A percentile compares a stretch with the other conserved stretches of the same genome.
Evolutionary conservation across 2,888 invertebrate genomes (phyloP).

Genomic region (Cephus sareptanus): DNA sequence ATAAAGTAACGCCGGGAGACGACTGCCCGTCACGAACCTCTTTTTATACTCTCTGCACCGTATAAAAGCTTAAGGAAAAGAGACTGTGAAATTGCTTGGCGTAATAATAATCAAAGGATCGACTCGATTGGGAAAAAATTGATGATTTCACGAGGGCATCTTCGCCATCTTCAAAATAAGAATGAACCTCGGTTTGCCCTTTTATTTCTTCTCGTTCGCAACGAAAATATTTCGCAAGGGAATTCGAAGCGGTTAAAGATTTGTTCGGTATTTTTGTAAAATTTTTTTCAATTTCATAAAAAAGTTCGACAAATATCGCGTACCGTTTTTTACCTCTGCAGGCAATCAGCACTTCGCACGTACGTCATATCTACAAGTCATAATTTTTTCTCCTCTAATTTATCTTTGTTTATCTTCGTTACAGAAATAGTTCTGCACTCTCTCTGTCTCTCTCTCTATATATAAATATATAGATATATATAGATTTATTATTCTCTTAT

Average conservation of each 20-base stretch:
- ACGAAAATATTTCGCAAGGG: neutral
- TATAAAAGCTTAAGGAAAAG: neutral
- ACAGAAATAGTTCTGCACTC: neutral
- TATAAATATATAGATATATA: no score
- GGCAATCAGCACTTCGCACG: neutral
- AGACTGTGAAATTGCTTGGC: neutral
- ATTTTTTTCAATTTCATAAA: neutral
- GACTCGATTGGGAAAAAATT: neutral
- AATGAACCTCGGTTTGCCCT: neutral
- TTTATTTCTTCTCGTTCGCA: neutral
- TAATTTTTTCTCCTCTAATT: no score
- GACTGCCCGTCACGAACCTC: neutral
- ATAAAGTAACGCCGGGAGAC: neutral
- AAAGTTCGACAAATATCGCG: neutral
- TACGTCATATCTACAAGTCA: neutral
- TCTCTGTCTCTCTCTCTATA: neutral
- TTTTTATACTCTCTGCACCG: neutral
- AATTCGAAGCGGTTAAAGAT: neutral
- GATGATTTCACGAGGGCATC: neutral
- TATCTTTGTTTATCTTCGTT: neutral
- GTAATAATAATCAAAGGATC: neutral
- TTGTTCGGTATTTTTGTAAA: neutral
- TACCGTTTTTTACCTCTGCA: neutral
- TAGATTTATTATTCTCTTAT: neutral
- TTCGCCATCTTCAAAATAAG: neutral